Evolutionary conservation across 1,140 invertebrate genomes (phyloP).

Genomic region (Laupala kohalensis): DNA sequence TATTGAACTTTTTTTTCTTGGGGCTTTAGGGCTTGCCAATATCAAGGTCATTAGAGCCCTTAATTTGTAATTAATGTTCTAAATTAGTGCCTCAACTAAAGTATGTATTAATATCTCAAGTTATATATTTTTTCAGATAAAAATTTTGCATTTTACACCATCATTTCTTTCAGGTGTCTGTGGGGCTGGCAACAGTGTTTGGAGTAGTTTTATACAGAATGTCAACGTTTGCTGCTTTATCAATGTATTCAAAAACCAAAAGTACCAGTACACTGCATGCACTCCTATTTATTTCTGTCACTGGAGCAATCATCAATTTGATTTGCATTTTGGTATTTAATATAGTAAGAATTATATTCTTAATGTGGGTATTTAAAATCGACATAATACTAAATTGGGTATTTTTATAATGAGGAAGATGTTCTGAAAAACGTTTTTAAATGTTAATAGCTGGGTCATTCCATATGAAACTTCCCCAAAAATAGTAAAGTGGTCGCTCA

Average conservation of each 20-base stretch:
- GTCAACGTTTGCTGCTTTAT: constrained; percentile 62
- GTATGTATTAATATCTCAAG: too few species aligned
- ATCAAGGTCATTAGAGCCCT: too few species aligned
- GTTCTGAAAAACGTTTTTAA: neutral
- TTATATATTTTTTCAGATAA: neutral
- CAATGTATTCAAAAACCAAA: constrained; percentile 39
- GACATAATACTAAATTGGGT: neutral
- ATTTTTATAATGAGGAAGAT: neutral
- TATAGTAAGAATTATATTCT: neutral
- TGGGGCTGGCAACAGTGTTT: constrained; percentile 76
- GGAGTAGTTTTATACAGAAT: constrained; percentile 87
- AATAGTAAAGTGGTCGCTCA: too few species aligned
- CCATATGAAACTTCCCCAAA: too few species aligned
- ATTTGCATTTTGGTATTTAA: constrained; percentile 77
- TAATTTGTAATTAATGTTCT: too few species aligned
- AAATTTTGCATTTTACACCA: neutral
- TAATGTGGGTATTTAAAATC: neutral
- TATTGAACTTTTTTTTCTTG: too few species aligned
- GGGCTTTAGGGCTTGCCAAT: too few species aligned
- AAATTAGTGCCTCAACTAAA: too few species aligned
- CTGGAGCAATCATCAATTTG: constrained; percentile 77
- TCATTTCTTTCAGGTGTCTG: constrained; percentile 37
- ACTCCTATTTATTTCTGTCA: constrained; percentile 66
- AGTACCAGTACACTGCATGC: constrained; percentile 60
- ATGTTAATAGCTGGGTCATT: too few species aligned